Base-by-base conservation (phyloP, 2,797 vertebrate genomes). In the Ctenochaetus hawaiiensis region DNA sequence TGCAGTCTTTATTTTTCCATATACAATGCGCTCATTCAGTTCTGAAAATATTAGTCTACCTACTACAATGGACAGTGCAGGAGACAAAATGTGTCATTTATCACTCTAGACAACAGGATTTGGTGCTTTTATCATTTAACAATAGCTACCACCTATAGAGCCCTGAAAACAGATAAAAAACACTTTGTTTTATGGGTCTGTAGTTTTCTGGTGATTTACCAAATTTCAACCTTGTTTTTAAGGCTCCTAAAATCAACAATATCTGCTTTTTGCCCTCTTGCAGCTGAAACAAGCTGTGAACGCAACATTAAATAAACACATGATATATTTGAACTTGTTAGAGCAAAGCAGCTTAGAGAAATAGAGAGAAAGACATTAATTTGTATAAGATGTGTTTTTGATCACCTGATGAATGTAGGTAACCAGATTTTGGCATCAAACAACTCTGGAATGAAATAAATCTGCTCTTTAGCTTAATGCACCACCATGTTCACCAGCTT, bases 21-120 rank as follows among this genome's bases (percentile, higher is more conserved):
- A 76, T 45, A 67, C 63, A 78, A 39, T 39, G 34, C 72, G 67
- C 75, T 76, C 68, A 75, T 76, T 80, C 39, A 76, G 3, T 22
- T 22, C n/a, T 77, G 66, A 78, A 84, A 81, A 81, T 68, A 83
- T 85, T 54, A 53, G 51, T 77, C 54, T 48, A 5, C 16, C 0
- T n/a, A 18, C 34, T 23, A 67, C 61, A 75, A 60, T 73, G 52
- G 52, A 76, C 30, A 69, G 51, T 67, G 67, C 1, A 22, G 58
- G 0, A 5, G 30, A 75, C 12, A 53, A 77, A 81, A 73, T 26
- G 75, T 68, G 67, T 23, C 58, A 83, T 83, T 84, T 23, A 56
- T 83, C 54, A 82, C 49, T 73, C 87, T 37, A 68, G 79, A 86
- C 67, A 80, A 61, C 75, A 75, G 67, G 58, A 79, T 70, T 75